phyloP scores from a whole-genome alignment of 35 echinoderm and acorn worm genomes.

The Lytechinus pictus region DNA sequence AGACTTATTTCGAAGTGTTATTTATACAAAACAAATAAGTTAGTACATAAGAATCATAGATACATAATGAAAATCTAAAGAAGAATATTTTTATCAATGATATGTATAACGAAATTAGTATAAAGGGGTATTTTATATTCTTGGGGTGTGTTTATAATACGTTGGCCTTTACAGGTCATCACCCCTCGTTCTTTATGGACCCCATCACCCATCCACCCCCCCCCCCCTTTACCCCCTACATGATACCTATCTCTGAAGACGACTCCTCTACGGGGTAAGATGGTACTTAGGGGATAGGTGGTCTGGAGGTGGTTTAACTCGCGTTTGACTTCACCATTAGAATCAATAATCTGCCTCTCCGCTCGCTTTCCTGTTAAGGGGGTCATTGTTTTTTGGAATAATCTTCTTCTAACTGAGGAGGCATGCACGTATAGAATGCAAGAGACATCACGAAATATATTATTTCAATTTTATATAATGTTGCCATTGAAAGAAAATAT shows the following conservation, averaged over 20 bases:
- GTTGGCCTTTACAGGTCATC: neutral
- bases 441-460: neutral
- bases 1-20: too few species aligned
- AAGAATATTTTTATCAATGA: too few species aligned
- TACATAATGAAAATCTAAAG: too few species aligned
- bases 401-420: neutral
- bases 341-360: constrained; percentile 17
- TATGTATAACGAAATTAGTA: too few species aligned
- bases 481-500: neutral
- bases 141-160: neutral
- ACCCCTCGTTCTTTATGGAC: neutral
- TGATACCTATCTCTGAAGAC: too few species aligned
- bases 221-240: neutral
- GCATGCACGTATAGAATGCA: neutral
- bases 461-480: too few species aligned
- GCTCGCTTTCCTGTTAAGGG: neutral
- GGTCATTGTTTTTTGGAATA: constrained; percentile 38
- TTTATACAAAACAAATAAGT: too few species aligned
- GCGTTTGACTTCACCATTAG: constrained; percentile 23
- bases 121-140: too few species aligned
- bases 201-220: neutral
- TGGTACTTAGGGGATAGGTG: neutral
- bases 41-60: too few species aligned
- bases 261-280: neutral
- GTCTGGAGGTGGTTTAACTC: neutral